A percentile compares a stretch with the other conserved stretches of the same genome.
These are phyloP conservation scores for Prunella fulvescens DNA, from an alignment of 2,113 vertebrate species.

Conservation along the genomic window DNA sequence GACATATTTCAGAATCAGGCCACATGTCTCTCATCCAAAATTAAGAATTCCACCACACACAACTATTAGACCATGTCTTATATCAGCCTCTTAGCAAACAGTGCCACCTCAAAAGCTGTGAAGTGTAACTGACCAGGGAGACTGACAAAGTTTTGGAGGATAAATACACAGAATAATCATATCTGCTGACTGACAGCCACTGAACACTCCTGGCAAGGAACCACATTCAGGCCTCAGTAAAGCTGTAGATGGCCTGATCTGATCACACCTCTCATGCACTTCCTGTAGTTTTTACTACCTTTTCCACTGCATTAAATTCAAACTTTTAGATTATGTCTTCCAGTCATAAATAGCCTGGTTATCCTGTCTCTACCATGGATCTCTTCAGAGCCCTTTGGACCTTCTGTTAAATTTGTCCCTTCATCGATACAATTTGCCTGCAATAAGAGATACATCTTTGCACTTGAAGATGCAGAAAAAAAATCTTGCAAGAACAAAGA, in stretches of 20 bases:
- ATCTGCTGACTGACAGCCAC: background rate
- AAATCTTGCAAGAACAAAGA: background rate
- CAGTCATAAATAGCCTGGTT: background rate
- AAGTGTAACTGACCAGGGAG: background rate
- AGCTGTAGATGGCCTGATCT: background rate
- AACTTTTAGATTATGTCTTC: background rate
- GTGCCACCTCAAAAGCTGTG: background rate
- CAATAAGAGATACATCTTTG: background rate
- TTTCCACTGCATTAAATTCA: background rate
- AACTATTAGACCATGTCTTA: background rate
- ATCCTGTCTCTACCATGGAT: background rate
- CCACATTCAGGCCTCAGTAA: background rate
- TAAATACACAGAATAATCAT: background rate
- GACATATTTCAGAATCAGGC: background rate
- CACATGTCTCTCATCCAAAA: background rate
- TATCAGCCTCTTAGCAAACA: background rate
- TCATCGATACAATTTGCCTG: background rate
- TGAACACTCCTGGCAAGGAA: background rate
- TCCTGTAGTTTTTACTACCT: background rate
- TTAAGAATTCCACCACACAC: background rate
- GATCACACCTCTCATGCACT: background rate
- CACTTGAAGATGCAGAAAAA: background rate
- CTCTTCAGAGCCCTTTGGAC: background rate
- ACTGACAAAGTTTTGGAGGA: background rate
- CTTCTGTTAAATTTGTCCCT: background rate